Evolutionary conservation across 2,113 vertebrate genomes (phyloP), one percentile per base, ranked within the genome.

Genomic region (Amazona vittata): DNA sequence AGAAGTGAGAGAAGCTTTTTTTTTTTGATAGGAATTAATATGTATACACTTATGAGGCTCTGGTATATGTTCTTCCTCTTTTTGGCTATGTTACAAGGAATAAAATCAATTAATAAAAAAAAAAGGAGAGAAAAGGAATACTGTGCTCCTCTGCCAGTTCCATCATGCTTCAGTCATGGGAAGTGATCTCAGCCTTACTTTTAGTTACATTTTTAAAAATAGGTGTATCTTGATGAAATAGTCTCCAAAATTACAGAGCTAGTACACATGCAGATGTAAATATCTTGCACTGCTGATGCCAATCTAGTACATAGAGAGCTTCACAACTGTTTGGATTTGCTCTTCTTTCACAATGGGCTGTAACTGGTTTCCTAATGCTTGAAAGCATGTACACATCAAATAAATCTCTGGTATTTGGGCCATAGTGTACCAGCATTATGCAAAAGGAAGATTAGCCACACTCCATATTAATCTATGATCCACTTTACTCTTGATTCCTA

Each of bases 331-430:
- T 86, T 57, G 83, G 22, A 53, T 94, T 76, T 84, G 78, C 60
- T 94, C 92, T 93, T 97, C 80, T 96, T 98, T 97, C 94, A 92
- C 96, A 97, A 97, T 97, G 92, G 83, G 68, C 80, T 96, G 74
- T 71, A 95, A 90, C 67, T 89, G 96, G 91, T 96, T 97, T 97
- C 81, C 94, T 97, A 95, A 90, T 94, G 88, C 93, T 94, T 95
- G 92, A 96, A 97, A 96, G 94, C 94, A 91, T 96, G 94, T 96
- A 97, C 95, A 89, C 93, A 93, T 97, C 86, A 97, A 94, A 86
- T 94, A 95, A 97, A 85, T 94, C 89, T 95, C 79, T 95, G 94
- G 93, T 94, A 97, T 97, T 96, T 97, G 94, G 96, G 96, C 95
- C 92, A 83, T 96, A 97, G 96, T 92, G 90, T 95, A 94, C 94